These are phyloP conservation scores for Sula dactylatra DNA, from an alignment of 2,113 vertebrate species.

Conservation along the genomic window DNA sequence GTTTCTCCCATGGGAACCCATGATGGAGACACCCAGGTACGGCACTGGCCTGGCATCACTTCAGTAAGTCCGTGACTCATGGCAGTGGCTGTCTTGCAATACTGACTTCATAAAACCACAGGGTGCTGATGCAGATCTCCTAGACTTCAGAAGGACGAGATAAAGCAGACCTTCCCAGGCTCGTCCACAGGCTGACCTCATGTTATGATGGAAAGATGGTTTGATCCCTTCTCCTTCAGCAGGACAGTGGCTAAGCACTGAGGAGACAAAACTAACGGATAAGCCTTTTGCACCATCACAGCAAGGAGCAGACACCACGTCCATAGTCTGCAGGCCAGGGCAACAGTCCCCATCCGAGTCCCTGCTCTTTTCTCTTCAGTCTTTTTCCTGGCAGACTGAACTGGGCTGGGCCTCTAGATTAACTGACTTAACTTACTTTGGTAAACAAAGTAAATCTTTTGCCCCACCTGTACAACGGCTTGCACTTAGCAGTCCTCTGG, in stretches of 20 bases:
- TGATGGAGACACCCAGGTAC: neutral
- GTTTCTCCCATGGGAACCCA: neutral
- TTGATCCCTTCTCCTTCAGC: neutral
- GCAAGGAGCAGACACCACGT: neutral
- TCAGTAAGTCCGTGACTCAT: neutral
- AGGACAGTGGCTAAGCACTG: neutral
- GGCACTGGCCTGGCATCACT: rapidly evolving
- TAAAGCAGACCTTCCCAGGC: neutral
- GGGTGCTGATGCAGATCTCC: neutral
- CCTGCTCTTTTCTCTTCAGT: neutral
- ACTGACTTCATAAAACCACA: neutral
- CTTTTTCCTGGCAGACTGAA: neutral
- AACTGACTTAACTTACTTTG: neutral
- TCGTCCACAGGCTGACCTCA: neutral
- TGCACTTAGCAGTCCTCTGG: neutral
- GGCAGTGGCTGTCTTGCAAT: neutral
- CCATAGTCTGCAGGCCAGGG: neutral
- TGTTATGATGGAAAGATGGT: neutral
- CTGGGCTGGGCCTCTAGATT: neutral
- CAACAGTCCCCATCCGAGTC: neutral
- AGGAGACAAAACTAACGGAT: neutral
- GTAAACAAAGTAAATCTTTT: neutral
- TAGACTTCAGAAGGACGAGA: neutral
- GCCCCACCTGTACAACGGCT: rapidly evolving
- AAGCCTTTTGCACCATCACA: neutral